A percentile compares a stretch with the other conserved stretches of the same genome.
Evolutionary conservation across 2,113 vertebrate species (phyloP).

Genomic region (Phoenicopterus ruber): DNA sequence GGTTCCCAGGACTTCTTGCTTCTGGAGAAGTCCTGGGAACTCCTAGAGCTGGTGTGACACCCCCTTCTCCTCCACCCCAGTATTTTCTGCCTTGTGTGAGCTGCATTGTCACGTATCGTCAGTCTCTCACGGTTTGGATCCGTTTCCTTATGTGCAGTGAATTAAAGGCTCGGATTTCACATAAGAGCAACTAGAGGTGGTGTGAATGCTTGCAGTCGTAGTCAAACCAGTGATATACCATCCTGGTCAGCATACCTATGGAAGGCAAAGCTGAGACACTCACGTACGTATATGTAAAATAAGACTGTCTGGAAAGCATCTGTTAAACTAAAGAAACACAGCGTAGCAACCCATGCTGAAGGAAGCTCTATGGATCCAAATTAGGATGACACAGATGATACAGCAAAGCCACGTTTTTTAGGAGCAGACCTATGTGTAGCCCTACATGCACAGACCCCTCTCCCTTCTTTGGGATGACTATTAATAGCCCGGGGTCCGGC

Average conservation of each 20-base stretch:
- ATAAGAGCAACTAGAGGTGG: neutral
- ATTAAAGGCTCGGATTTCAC: neutral
- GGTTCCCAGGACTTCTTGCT: neutral
- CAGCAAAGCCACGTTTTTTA: neutral
- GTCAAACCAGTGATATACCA: neutral
- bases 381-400: neutral
- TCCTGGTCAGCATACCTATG: neutral
- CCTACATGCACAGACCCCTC: neutral
- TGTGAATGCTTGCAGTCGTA: neutral
- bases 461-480: neutral
- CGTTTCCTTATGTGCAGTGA: neutral
- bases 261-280: neutral
- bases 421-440: neutral
- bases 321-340: neutral
- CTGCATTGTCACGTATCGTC: neutral
- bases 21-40: neutral
- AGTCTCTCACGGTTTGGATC: neutral
- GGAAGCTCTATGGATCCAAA: neutral
- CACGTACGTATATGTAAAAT: neutral
- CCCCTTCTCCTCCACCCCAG: neutral
- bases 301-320: neutral
- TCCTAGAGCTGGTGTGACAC: neutral
- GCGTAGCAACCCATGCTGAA: neutral
- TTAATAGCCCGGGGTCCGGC: neutral
- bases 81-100: neutral